phyloP scores from a whole-genome alignment of 1,140 invertebrate species.

The Stratiolaelaps scimitus region DNA sequence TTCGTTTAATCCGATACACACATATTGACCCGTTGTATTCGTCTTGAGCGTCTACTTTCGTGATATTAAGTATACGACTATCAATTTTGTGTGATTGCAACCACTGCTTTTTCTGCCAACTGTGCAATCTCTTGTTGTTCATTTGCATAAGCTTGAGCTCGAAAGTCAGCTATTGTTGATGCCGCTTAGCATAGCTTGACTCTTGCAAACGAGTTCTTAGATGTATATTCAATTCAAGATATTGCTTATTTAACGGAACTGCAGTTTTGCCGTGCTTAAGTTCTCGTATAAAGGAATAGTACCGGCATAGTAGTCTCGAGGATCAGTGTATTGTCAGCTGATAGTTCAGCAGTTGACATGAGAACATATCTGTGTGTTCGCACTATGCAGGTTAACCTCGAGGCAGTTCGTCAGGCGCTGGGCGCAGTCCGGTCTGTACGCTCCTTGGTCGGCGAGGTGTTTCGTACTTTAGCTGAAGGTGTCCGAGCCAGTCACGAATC shows the following conservation, averaged over 20 bases:
- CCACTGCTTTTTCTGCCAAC: too few relatives aligned
- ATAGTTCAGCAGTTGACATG: background rate
- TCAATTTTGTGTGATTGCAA: too few relatives aligned
- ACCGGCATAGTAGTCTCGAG: background rate
- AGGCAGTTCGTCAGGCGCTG: constrained; percentile 58
- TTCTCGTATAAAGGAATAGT: background rate
- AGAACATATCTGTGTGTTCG: background rate
- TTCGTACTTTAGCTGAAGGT: constrained; percentile 63
- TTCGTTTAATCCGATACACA: too few relatives aligned
- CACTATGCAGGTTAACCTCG: constrained; percentile 40
- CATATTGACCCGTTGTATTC: too few relatives aligned
- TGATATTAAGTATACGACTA: too few relatives aligned
- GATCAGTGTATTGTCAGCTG: background rate
- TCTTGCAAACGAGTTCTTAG: background rate
- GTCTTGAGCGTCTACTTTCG: too few relatives aligned
- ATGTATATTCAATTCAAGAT: too few relatives aligned
- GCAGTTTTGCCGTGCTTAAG: background rate
- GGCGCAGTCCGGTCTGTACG: constrained; percentile 58
- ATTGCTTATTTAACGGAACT: background rate
- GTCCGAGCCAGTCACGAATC: constrained; percentile 52
- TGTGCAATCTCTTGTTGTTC: too few relatives aligned
- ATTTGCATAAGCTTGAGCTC: too few relatives aligned
- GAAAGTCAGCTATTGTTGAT: too few relatives aligned
- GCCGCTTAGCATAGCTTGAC: too few relatives aligned
- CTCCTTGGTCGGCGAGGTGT: constrained; percentile 65